Percentiles rank a stretch among this genome's conserved stretches.
These are phyloP conservation scores for Anguilla marmorata DNA, from an alignment of 2,797 vertebrate genomes.

Conservation along the genomic window DNA sequence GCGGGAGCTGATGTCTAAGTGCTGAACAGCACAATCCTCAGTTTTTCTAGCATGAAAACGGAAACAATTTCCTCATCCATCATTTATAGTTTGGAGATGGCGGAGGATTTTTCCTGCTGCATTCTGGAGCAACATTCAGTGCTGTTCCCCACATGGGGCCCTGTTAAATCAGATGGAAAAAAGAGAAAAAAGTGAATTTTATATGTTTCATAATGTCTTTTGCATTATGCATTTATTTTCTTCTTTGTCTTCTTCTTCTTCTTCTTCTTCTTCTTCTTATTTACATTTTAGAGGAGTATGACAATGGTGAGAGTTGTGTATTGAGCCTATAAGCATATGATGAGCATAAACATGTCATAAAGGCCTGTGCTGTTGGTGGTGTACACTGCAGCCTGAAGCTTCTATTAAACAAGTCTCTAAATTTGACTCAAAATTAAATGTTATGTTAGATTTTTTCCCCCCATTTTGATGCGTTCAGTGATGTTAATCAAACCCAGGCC, in stretches of 20 bases:
- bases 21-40: constrained; percentile 59
- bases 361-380: neutral
- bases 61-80: constrained; percentile 71
- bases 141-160: constrained; percentile 17
- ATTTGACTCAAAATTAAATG: neutral
- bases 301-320: neutral
- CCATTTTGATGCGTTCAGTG: neutral
- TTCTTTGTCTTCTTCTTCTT: too few relatives aligned
- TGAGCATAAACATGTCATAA: neutral
- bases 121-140: constrained; percentile 16
- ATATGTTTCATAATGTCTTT: neutral
- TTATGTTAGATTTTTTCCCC: neutral
- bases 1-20: constrained; percentile 48
- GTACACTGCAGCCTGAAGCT: neutral
- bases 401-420: neutral
- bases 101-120: constrained; percentile 56
- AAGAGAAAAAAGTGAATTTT: neutral
- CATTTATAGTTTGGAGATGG: constrained; percentile 66
- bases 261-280: neutral
- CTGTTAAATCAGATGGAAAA: constrained; percentile 5
- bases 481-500: neutral
- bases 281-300: constrained; percentile 8
- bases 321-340: neutral
- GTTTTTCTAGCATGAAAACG: constrained; percentile 69
- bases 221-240: neutral